Base-by-base conservation (phyloP, 2,888 invertebrate genomes). In the Elysia crispata region DNA sequence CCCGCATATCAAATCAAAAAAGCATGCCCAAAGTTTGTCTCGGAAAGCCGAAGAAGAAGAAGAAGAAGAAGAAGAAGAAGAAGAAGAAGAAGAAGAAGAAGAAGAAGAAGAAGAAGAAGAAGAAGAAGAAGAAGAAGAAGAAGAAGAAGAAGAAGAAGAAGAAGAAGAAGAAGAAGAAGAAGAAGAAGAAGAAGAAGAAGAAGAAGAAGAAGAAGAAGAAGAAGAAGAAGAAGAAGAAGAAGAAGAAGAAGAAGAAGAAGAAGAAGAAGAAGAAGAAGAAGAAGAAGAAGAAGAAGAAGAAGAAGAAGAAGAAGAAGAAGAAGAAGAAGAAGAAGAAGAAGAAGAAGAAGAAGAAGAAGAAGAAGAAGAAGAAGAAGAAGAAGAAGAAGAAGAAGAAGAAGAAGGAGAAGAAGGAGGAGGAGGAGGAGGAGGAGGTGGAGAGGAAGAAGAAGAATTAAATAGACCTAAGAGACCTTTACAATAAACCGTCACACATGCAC, bases 81-180 rank as follows among this genome's bases (percentile, higher is more conserved):
- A 60, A 60, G 11, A 60, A 60, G 60, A 60, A 60, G 60, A 60
- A 60, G 60, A 60, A 60, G 60, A 60, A 60, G 60, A 60, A 60
- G 60, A 60, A 60, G 11, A 60, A 60, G 60, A 60, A 11, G 60
- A 60, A 6, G 60, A 60, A 60, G 60, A 60, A 60, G 60, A 60
- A 60, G 11, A 60, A 60, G 60, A 60, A 60, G 60, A 60, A 60
- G 60, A 60, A 60, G 60, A 60, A 60, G 60, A 60, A 60, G 60
- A 60, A 60, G 60, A 60, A 60, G 60, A 60, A 60, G 60, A 60
- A 60, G 60, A 60, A 60, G 60, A 60, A 60, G 60, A 60, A 60
- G 60, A 60, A 60, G 60, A 60, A 60, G 60, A 60, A 60, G 60
- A 60, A 60, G 60, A 60, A 60, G 60, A 60, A 60, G 60, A 60